These are phyloP conservation scores for Hipparchia semele DNA, from an alignment of 2,888 invertebrate genomes.

Conservation along the genomic window DNA sequence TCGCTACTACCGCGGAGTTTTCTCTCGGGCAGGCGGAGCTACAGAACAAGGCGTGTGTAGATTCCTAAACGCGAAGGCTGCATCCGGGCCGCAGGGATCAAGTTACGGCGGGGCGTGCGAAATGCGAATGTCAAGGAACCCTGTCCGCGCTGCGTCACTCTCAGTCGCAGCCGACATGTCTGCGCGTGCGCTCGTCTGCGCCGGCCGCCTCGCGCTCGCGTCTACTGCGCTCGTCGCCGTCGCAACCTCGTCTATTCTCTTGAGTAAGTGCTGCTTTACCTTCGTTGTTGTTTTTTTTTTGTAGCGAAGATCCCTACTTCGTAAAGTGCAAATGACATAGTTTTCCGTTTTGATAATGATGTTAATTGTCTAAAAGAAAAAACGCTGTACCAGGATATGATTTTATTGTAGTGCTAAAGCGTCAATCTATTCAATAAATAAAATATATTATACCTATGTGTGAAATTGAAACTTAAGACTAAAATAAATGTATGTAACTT, in stretches of 20 bases:
- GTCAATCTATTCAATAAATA: neutral
- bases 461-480: slow-evolving; percentile 1
- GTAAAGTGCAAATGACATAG: neutral
- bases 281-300: neutral
- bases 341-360: neutral
- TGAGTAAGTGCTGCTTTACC: slow-evolving; percentile 56
- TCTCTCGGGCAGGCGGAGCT: slow-evolving; percentile 55
- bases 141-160: slow-evolving; percentile 50
- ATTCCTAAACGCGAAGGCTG: slow-evolving; percentile 75
- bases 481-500: slow-evolving; percentile 37
- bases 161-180: slow-evolving; percentile 75
- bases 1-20: slow-evolving; percentile 57
- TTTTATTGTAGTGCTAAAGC: neutral
- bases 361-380: neutral
- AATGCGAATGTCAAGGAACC: slow-evolving; percentile 82
- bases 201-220: slow-evolving; percentile 46
- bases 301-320: neutral
- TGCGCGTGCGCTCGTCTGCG: slow-evolving; percentile 64
- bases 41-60: slow-evolving; percentile 72
- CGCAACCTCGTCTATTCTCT: slow-evolving; percentile 47
- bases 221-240: slow-evolving; percentile 45
- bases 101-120: slow-evolving; percentile 72
- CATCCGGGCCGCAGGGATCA: slow-evolving; percentile 78
- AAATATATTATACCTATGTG: neutral
- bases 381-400: slow-evolving; percentile 10